Base-by-base conservation (phyloP, 2,888 invertebrate genomes). In the Branchipolynoe longqiensis region DNA sequence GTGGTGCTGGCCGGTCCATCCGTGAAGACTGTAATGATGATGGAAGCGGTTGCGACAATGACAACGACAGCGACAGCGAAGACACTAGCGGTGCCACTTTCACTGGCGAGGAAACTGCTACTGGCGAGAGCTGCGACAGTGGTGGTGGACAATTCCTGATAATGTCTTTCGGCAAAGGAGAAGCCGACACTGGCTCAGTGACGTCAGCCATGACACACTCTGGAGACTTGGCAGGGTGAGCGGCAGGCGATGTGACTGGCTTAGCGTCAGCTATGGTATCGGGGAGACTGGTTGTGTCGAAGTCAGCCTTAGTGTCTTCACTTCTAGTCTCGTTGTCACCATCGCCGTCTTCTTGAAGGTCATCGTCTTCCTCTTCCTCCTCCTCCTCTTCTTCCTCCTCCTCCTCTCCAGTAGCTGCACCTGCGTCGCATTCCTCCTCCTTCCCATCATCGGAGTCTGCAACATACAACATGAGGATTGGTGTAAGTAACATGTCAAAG, bases 391-490 rank as follows among this genome's bases (percentile, higher is more conserved):
- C 87, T 0, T 69, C 86, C 40, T 78, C 87, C 58, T 74, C 86
- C 48, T 81, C 82, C 62, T 83, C 86, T 36, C 83, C 85, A 41
- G 85, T 85, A 33, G 81, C 86, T 36, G 64, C 85, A 41, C 74
- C 86, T 28, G 59, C 69, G 22, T 84, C 86, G 58, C 73, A 82
- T 14, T 85, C 83, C 22, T 84, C 84, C 58, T 82, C 78, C 40
- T 74, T 78, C 28, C 56, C 84, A 38, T 58, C 84, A 40, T 84
- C 58, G 22, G 74, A 84, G 31, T 64, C 84, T 69, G 62, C 28
- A 83, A 58, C 59, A 83, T 33, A 82, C 22, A 58, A 62, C 58
- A 83, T 31, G 22, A 78, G 48, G 31, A 78, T 12, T 31, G 62
- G 62, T 25, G n/a, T n/a, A n/a, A n/a, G n/a, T n/a, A n/a, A n/a